These are phyloP conservation scores for Pituophis catenifer DNA, from an alignment of 2,113 vertebrate species.

Conservation along the genomic window DNA sequence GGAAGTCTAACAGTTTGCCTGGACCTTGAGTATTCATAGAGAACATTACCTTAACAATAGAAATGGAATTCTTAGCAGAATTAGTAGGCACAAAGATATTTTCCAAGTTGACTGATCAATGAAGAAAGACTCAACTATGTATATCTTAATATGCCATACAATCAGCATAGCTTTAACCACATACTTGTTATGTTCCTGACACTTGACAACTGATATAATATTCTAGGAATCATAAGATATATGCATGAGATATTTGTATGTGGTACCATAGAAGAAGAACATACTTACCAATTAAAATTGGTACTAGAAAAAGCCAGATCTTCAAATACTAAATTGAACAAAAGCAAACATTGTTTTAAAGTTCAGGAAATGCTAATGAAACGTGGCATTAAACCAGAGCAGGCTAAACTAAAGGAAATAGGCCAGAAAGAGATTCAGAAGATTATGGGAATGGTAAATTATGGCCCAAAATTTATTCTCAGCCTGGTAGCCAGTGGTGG, in stretches of 20 bases:
- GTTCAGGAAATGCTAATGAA: not conserved
- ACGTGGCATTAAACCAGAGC: not conserved
- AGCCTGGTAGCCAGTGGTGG: not conserved
- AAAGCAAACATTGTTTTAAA: not conserved
- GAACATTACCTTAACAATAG: not conserved
- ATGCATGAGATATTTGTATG: not conserved
- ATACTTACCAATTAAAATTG: not conserved
- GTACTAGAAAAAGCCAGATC: not conserved
- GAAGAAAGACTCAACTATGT: not conserved
- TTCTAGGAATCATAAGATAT: not conserved
- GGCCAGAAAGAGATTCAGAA: not conserved
- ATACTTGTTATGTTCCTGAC: not conserved
- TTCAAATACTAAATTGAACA: not conserved
- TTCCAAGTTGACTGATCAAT: not conserved
- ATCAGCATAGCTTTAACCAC: not conserved
- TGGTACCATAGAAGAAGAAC: not conserved
- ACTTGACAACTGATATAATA: not conserved
- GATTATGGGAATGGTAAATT: not conserved
- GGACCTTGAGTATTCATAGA: not conserved
- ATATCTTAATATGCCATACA: not conserved
- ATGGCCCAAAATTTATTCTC: not conserved
- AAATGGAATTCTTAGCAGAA: not conserved
- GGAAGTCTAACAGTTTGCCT: not conserved
- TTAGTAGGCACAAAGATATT: not conserved
- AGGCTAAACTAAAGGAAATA: not conserved